Conservation (phyloP, 64 coral and sea anemone genomes). For the Pocillopora damicornis region DNA sequence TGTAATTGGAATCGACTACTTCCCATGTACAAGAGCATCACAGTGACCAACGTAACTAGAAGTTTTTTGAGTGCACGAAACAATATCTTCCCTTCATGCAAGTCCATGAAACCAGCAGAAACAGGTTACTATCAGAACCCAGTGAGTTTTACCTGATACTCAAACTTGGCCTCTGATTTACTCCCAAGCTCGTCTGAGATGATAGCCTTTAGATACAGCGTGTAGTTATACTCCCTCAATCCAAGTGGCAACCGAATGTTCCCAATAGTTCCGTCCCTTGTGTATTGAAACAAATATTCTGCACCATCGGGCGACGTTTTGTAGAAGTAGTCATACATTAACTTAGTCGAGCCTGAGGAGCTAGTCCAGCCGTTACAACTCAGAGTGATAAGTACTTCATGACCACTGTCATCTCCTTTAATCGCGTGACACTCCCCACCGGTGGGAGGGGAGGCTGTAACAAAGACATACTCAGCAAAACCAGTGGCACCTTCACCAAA, state of each 20-base stretch:
- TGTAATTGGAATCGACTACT: too few species aligned
- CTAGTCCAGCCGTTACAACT: slow-evolving; percentile 44
- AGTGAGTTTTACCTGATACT: neutral
- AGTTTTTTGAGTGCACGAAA: too few species aligned
- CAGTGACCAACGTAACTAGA: too few species aligned
- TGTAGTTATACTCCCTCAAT: neutral
- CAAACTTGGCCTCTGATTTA: neutral
- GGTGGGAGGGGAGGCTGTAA: neutral
- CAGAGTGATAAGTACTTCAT: slow-evolving; percentile 1
- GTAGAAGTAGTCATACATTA: slow-evolving; percentile 51
- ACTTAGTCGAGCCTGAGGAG: neutral
- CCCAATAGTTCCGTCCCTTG: neutral
- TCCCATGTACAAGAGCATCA: too few species aligned
- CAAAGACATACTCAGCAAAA: slow-evolving; percentile 36
- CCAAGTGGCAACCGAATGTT: slow-evolving; percentile 7
- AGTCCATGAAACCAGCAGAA: too few species aligned
- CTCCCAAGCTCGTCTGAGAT: neutral
- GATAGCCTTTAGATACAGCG: neutral
- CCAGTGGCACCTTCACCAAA: neutral
- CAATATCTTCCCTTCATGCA: too few species aligned
- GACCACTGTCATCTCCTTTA: neutral
- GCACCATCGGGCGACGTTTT: slow-evolving; percentile 9
- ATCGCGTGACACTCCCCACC: slow-evolving; percentile 28
- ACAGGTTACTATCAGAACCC: too few species aligned
- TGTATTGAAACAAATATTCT: slow-evolving; percentile 11